Base-by-base conservation (phyloP, 2,888 invertebrate genomes). In the Galerucella nymphaeae region DNA sequence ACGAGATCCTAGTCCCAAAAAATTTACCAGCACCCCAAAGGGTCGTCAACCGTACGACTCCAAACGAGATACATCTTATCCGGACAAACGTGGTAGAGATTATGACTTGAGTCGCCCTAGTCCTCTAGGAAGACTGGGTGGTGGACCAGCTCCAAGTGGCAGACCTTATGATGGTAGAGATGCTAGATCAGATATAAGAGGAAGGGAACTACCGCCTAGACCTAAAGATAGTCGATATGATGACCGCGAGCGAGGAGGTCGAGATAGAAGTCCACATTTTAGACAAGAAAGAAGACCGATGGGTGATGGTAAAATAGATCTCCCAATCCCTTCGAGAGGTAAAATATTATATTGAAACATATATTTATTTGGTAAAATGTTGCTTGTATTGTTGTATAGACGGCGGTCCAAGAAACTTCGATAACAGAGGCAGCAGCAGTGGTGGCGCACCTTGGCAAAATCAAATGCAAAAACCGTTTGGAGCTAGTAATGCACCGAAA, bases 331-430 rank as follows among this genome's bases (percentile, higher is more conserved):
- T 8, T 78, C 83, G 20, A 72, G 75, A 71, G 76, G 84, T 82
- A 64, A 82, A 84, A 88, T 90, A 83, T 87, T 89, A 65, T 48
- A 68, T 41, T 42, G 42, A 55, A 71, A 61, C 41, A 64, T 71
- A 9, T 72, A 75, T 30, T 30, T 13, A 16, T 38, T 30, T 10
- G 2, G 57, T 55, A 38, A n/a, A 38, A 41, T 48, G 70, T 62
- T 18, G 14, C 64, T 61, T 71, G 66, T 45, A 48, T 75, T 77
- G 23, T 23, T 23, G 2, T 1, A 50, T 75, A 80, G 82, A 82
- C 70, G 57, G 82, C 8, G 79, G 79, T 16, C 77, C 75, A 2
- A 70, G 74, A 41, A 68, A 82, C n/a, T 83, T 82, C 72, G 83
- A 83, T 18, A 57, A 23, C n/a, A 77, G 83, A 41, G 62, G 66